Conservation (phyloP, 2,888 invertebrate genomes). For the Drosophila peninsularis region DNA sequence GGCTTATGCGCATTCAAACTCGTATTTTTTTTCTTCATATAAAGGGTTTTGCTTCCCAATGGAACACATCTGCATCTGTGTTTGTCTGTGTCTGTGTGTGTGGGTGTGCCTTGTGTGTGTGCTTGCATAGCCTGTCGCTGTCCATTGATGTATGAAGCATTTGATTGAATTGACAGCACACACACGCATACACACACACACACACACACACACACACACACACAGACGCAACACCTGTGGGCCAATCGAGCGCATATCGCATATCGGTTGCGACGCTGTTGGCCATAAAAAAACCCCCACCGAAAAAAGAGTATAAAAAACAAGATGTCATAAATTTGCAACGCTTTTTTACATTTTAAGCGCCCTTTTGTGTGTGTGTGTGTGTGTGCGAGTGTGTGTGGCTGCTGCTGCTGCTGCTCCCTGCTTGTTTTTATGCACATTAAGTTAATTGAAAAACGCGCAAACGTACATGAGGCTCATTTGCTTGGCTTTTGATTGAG, state of each 20-base stretch:
- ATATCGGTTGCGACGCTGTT: slow-evolving; percentile 63
- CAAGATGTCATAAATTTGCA: slow-evolving; percentile 77
- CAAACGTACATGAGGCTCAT: slow-evolving; percentile 56
- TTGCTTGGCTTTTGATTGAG: slow-evolving; percentile 62
- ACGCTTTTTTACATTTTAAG: slow-evolving; percentile 57
- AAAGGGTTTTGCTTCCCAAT: slow-evolving; percentile 43
- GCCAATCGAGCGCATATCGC: slow-evolving; percentile 76
- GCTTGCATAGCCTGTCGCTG: slow-evolving; percentile 51
- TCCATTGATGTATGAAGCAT: slow-evolving; percentile 79
- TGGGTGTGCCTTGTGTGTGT: slow-evolving; percentile 5
- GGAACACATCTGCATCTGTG: slow-evolving; percentile 46
- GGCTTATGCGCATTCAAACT: neutral
- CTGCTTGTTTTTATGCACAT: slow-evolving; percentile 65
- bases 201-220: neutral
- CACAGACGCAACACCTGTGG: slow-evolving; percentile 40
- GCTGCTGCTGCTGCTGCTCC: neutral
- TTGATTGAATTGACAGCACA: slow-evolving; percentile 79
- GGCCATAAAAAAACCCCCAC: slow-evolving; percentile 62
- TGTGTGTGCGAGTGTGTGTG: neutral
- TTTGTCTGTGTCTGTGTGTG: neutral
- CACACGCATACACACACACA: slow-evolving; percentile 12
- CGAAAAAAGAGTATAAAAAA: slow-evolving; percentile 32
- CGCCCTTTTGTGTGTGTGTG: slow-evolving; percentile 4
- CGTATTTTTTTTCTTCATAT: slow-evolving; percentile 10
- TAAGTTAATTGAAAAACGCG: slow-evolving; percentile 78